Evolutionary conservation across 2,797 vertebrate genomes (phyloP), one percentile per base, ranked within the genome.

Genomic region (Phylloscopus collybita): DNA sequence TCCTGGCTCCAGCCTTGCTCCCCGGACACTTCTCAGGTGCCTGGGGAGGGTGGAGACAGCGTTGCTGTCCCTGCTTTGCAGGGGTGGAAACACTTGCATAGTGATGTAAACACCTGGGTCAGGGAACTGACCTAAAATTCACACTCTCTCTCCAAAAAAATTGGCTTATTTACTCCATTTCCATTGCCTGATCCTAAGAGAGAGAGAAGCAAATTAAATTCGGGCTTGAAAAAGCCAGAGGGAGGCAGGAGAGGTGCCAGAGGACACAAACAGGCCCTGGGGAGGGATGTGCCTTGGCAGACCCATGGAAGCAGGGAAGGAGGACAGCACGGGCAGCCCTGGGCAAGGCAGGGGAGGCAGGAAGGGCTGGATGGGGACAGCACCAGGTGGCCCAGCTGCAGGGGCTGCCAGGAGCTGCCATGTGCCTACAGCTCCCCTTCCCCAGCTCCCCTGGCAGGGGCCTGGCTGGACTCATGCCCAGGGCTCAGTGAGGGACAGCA

Each of bases 381-480:
- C 12, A 7, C 0, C 1, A 60, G 26, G 27, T 34, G 26, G 25
- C 44, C 23, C n/a, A 25, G 50, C 75, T 51, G 32, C 29, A 23
- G 56, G 44, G 76, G 19, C 45, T 84, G 16, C 0, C 0, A 44
- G 60, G 64, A 76, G n/a, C 59, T 90, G 78, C 60, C 45, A 4
- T 0, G 1, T 76, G 60, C 34, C 3, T 5, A 3, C 16, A 40
- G 47, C 8, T 18, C 29, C 22, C 10, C 50, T 15, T 21, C 32
- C 36, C 8, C 40, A 38, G 21, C 12, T 40, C 16, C n/a, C 13
- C 16, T 11, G 0, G 0, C 10, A 8, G 2, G 16, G 20, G 7
- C n/a, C 23, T 1, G 0, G 20, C 14, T 13, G 38, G n/a, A 9
- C 18, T 15, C 30, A 49, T 22, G 12, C 34, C 44, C 30, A 6